Conservation (phyloP, 2,888 invertebrate genomes). For the Latheticus oryzae region DNA sequence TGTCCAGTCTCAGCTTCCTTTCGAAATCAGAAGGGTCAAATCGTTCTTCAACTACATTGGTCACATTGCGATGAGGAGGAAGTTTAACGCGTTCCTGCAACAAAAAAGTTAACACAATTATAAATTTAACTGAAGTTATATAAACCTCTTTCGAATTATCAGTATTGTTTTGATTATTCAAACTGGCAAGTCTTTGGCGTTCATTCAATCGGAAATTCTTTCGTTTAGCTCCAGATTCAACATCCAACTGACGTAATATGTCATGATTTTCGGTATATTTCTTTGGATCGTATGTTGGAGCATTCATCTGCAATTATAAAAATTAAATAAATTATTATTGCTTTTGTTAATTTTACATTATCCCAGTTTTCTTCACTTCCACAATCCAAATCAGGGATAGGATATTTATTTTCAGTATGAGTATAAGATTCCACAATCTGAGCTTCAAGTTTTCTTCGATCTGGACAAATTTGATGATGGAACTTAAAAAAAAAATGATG, state of each 20-base stretch:
- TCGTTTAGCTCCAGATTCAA: slow-evolving; percentile 11
- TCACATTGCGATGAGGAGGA: neutral
- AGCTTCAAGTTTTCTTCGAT: slow-evolving; percentile 40
- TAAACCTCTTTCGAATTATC: neutral
- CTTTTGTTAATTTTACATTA: slow-evolving; percentile 49
- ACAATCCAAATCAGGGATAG: slow-evolving; percentile 28
- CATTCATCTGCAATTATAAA: slow-evolving; percentile 8
- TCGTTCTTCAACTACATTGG: too few species aligned
- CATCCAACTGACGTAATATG: slow-evolving; percentile 8
- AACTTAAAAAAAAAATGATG: slow-evolving; percentile 43
- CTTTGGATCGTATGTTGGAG: slow-evolving; percentile 13
- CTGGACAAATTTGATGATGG: slow-evolving; percentile 42
- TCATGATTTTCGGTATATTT: slow-evolving; percentile 2
- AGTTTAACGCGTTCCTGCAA: neutral
- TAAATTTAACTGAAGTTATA: too few species aligned
- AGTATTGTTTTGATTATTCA: neutral
- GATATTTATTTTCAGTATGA: slow-evolving; percentile 22
- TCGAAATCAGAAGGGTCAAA: too few species aligned
- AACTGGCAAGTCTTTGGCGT: slow-evolving; percentile 1
- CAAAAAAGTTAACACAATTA: neutral
- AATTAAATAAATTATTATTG: slow-evolving; percentile 4
- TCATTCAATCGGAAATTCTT: slow-evolving; percentile 12
- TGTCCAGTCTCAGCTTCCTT: too few species aligned
- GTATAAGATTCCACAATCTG: slow-evolving; percentile 28
- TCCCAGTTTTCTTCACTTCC: slow-evolving; percentile 49